phyloP scores from a whole-genome alignment of 2,113 vertebrate species.

The Oostethus manadensis region DNA sequence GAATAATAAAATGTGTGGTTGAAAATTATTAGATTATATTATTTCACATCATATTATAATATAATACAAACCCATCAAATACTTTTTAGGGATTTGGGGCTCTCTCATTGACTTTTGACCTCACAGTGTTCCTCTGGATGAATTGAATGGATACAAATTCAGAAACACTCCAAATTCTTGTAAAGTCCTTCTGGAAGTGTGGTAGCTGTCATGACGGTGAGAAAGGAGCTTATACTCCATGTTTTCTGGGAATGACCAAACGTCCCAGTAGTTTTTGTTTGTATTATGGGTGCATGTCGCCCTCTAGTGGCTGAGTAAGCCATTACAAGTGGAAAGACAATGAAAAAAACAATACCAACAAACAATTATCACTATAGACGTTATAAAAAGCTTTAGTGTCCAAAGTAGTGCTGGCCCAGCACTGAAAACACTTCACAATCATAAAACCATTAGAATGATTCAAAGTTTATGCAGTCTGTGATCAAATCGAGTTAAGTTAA shows the following conservation, averaged over 20 bases:
- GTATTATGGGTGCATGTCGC: neutral
- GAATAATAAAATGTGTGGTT: no score
- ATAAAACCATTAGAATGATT: neutral
- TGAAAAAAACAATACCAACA: neutral
- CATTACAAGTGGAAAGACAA: slow-evolving; percentile 8
- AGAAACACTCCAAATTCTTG: no score
- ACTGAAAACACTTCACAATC: neutral
- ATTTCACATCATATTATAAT: no score
- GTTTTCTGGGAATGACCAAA: no score
- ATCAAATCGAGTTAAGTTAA: neutral
- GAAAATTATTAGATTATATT: no score
- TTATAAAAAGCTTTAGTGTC: no score
- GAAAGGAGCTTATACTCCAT: no score
- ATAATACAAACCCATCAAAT: neutral
- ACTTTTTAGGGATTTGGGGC: neutral
- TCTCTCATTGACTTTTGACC: neutral
- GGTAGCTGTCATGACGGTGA: no score
- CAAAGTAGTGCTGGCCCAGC: no score
- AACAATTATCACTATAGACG: neutral
- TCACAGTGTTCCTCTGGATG: no score
- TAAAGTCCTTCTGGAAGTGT: no score
- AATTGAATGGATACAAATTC: neutral
- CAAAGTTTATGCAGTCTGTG: neutral
- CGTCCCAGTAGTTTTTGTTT: neutral
- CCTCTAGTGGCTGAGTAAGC: slow-evolving; percentile 15